Evolutionary conservation across 2,797 vertebrate species (phyloP).

Genomic region (Halcyon leucocephala): DNA sequence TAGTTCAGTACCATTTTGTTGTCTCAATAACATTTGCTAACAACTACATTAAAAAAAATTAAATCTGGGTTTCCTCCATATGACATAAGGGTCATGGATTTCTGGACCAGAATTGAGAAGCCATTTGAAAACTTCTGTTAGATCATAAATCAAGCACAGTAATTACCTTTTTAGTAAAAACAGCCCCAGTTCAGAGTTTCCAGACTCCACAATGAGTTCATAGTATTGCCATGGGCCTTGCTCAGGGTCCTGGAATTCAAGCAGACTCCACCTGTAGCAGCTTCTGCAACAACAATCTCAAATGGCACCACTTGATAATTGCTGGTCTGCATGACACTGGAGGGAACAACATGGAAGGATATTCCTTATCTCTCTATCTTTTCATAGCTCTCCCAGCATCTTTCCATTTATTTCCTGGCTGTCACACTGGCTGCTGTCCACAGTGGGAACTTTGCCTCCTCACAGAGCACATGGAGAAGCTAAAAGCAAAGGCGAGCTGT

Average conservation of each 20-base stretch:
- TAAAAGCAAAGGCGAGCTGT: background rate
- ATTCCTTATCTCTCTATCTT: background rate
- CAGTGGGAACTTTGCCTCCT: background rate
- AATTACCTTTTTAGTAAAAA: background rate
- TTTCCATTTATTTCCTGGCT: background rate
- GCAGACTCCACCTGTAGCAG: background rate
- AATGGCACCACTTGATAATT: background rate
- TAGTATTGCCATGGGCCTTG: background rate
- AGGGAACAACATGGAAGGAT: accelerated
- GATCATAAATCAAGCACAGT: conserved; percentile 22
- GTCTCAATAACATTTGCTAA: conserved; percentile 19
- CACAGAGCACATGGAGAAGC: background rate
- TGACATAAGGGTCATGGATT: conserved; percentile 42
- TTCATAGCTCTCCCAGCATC: background rate
- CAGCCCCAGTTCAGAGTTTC: background rate
- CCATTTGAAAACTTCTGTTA: background rate
- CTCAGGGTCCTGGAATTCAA: background rate
- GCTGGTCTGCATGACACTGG: background rate
- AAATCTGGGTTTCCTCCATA: conserved; percentile 23
- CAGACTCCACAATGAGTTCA: background rate
- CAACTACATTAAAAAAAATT: background rate
- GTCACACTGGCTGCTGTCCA: background rate
- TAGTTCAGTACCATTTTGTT: background rate
- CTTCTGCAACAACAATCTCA: background rate
- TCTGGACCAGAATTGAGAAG: background rate